Evolutionary conservation across 2,888 invertebrate species (phyloP), one percentile per base, ranked within the genome.

Genomic region (Lottia gigantea): DNA sequence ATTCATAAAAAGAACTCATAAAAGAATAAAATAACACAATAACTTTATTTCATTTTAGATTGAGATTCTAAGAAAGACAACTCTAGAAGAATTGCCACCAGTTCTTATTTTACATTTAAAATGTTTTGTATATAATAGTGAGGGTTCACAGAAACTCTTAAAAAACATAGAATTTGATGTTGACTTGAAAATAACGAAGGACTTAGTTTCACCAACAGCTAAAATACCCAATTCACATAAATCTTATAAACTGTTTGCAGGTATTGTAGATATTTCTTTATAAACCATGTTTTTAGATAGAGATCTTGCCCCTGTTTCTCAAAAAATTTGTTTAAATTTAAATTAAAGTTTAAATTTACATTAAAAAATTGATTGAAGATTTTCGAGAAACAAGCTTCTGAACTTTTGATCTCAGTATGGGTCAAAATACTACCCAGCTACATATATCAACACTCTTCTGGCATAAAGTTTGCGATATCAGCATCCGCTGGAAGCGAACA

Each of bases 71-170:
- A 95, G 95, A 85, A 95, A 96, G 88, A 92, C 95, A 70, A 94
- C 94, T 15, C 89, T 98, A 26, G 97, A 97, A 83, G 94, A 95
- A 86, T 89, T 97, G 74, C 98, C 97, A 0, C 92, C 94, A 7
- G 94, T 97, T 1, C 91, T 98, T 64, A 92, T 98, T 80, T 90
- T 98, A 78, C 97, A 98, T 88, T 91, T 98, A 72, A 98, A 98
- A 89, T 95, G 96, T 90, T 97, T 98, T 90, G 88, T 90, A 2
- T 91, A 90, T 77, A 95, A 97, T 87, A 90, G 92, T 4, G 95
- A 96, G 76, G 95, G 95, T 23, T 94, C 95, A 88, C 95, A 95
- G 68, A 98, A 98, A 90, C 94, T 97, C 71, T 91, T 95, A 75
- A 98, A 97, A 90, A 93, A 93, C 74, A 92, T 98, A 19, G 95